Percentiles rank a stretch among this genome's conserved stretches.
phyloP scores from a whole-genome alignment of 2,797 vertebrate species.

The Peromyscus eremicus region DNA sequence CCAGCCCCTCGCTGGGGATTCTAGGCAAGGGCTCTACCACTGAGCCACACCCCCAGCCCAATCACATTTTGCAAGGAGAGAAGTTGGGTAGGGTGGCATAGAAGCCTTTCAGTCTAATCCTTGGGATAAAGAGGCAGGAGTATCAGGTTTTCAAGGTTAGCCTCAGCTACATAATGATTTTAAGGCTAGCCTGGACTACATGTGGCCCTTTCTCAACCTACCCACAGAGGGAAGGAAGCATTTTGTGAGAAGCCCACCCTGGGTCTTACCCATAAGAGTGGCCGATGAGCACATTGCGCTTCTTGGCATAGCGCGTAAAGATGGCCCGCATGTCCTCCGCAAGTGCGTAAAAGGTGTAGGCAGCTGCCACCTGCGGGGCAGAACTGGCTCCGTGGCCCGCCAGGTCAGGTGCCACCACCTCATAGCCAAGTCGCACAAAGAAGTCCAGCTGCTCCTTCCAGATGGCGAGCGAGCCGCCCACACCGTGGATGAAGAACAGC shows the following conservation, averaged over 20 bases:
- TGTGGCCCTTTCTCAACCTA: not conserved
- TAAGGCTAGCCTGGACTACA: not conserved
- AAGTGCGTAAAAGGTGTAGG: constrained; percentile 97
- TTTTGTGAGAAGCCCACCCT: too few species aligned
- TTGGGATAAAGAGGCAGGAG: not conserved
- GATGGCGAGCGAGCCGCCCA: constrained; percentile 97
- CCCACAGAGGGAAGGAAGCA: not conserved
- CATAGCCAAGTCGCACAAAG: constrained; percentile 95
- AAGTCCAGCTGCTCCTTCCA: constrained; percentile 98
- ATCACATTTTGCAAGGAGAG: not conserved
- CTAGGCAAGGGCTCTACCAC: not conserved
- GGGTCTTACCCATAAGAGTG: constrained; percentile 95
- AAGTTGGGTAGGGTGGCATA: not conserved
- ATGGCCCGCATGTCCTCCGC: constrained; percentile 96
- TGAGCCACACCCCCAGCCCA: not conserved
- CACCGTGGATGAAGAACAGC: constrained; percentile 97
- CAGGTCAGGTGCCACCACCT: constrained; percentile 96
- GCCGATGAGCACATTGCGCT: constrained; percentile 96
- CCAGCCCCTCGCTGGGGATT: not conserved
- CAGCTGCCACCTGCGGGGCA: constrained; percentile 94
- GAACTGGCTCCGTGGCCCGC: constrained; percentile 96
- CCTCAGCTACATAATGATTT: not conserved
- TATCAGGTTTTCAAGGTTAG: not conserved
- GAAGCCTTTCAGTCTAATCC: not conserved
- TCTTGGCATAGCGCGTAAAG: constrained; percentile 96